A percentile compares a stretch with the other conserved stretches of the same genome.
phyloP scores from a whole-genome alignment of 2,113 vertebrate genomes.

The Pluvianellus socialis region DNA sequence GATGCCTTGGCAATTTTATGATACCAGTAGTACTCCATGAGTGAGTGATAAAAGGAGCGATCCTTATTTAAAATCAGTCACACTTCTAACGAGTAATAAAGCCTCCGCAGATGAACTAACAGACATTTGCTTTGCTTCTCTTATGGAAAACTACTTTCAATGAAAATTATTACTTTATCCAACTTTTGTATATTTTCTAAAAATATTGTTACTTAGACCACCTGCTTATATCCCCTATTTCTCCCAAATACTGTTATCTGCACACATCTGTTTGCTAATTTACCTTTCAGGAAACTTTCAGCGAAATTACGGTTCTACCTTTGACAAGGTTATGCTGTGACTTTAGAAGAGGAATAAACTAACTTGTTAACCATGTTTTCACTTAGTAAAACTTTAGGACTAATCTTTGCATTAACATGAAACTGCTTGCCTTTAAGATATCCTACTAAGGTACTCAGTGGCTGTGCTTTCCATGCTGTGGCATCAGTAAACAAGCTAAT shows the following conservation, averaged over 20 bases:
- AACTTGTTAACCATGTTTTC: not conserved
- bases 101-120: conserved; percentile 5
- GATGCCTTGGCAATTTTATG: not conserved
- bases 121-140: not conserved
- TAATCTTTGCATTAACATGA: conserved; percentile 13
- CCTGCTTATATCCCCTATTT: not conserved
- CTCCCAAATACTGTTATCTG: not conserved
- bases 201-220: not conserved
- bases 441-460: conserved; percentile 7
- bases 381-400: conserved; percentile 8
- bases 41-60: conserved; percentile 15
- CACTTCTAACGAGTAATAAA: not conserved
- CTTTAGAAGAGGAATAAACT: not conserved
- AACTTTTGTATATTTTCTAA: conserved; percentile 22
- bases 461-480: conserved; percentile 20
- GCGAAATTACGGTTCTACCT: not conserved
- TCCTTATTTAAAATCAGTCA: conserved; percentile 25
- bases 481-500: conserved; percentile 1
- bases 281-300: not conserved
- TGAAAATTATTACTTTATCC: conserved; percentile 12
- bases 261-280: not conserved
- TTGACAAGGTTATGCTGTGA: not conserved
- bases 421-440: conserved; percentile 27
- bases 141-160: not conserved
- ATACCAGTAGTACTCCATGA: not conserved